Conservation (phyloP, 2,797 vertebrate genomes). For the Peromyscus aztecus region DNA sequence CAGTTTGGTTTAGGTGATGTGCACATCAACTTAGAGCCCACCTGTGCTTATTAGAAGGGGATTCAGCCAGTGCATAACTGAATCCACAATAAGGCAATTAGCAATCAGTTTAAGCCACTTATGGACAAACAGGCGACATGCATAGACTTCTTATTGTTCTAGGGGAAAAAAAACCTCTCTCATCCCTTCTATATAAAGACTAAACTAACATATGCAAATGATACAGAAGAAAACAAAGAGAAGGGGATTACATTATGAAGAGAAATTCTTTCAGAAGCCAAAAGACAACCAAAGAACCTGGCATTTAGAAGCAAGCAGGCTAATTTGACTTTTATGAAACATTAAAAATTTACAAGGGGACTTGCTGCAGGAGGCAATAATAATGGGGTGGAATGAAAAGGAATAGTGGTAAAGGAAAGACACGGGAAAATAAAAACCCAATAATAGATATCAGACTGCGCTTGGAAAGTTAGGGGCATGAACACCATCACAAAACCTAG, state of each 20-base stretch:
- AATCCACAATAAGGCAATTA: conserved; percentile 16
- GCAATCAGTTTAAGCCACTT: background rate
- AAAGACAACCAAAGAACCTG: background rate
- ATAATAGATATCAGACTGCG: conserved; percentile 28
- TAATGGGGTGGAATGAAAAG: conserved; percentile 41
- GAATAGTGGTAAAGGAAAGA: background rate
- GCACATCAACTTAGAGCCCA: background rate
- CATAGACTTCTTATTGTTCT: conserved; percentile 15
- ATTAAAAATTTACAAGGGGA: conserved; percentile 56
- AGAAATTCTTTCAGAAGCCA: conserved; percentile 44
- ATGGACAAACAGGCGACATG: background rate
- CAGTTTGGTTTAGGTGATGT: background rate
- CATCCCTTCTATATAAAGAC: background rate
- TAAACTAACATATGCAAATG: background rate
- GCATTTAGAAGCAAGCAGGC: conserved; percentile 49
- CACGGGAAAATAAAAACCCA: background rate
- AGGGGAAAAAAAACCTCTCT: background rate
- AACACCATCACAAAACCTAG: background rate
- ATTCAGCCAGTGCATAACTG: conserved; percentile 17
- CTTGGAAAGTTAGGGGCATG: conserved; percentile 18
- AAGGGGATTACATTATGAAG: conserved; percentile 35
- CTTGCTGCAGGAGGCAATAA: conserved; percentile 22
- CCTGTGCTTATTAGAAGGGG: background rate
- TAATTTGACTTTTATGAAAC: conserved; percentile 64
- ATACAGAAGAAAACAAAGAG: conserved; percentile 3